Evolutionary conservation across 2,888 invertebrate genomes (phyloP), one percentile per base, ranked within the genome.

Genomic region (Hololepta plana): DNA sequence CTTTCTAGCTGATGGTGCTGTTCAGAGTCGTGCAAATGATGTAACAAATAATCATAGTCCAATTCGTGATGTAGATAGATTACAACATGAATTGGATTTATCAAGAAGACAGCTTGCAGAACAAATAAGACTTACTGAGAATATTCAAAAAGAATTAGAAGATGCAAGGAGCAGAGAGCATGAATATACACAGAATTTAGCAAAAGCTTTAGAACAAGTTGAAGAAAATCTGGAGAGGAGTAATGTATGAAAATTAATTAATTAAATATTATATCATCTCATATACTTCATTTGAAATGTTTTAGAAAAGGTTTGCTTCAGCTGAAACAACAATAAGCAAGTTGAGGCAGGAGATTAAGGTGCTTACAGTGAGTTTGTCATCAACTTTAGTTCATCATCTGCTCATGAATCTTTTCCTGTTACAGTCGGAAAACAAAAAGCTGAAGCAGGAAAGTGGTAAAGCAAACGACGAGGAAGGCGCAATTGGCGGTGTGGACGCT

Each of bases 1-100:
- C 41, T 76, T 76, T 45, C 57, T 76, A 15, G 71, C 72, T 2
- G 75, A 76, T 42, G 73, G 73, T 4, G 72, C 74, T 11, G 68
- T 58, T 39, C 17, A 17, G 6, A 8, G 17, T 17, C 6, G 17
- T 17, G 17, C 6, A 7, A 8, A 17, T 17, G 17, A 17, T 17
- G 6, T 8, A 59, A 33, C 35, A 4, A 29, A 34, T 5, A 36
- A 32, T n/a, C 45, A 44, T 22, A 52, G 45, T 31, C 47, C 49
- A 4, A 48, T 48, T 34, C 39, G 45, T 25, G 51, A 52, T 30
- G 54, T 56, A 35, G 59, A 62, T 37, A 51, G 63, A 38, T 48
- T 70, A 30, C 53, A 63, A 23, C 55, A 61, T 9, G 68, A 71
- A 38, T 43, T 71, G 22, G 66, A 66, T 32, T 49, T 58, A 29